Conservation (phyloP, 2,888 invertebrate genomes). For the Philonicus albiceps region DNA sequence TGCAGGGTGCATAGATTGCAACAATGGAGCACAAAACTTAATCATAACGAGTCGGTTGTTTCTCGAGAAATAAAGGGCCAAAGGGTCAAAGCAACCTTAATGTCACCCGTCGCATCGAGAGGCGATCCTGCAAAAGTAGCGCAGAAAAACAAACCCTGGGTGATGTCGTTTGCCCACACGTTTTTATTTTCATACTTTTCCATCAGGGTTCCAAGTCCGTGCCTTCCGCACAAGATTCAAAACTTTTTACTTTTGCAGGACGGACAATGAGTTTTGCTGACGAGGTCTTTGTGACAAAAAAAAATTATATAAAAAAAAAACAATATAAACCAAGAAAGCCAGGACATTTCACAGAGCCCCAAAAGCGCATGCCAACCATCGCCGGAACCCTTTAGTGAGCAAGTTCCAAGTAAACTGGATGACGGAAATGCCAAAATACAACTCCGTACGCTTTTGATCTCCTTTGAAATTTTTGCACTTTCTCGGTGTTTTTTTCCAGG, state of each 20-base stretch:
- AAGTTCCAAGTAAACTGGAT: not conserved
- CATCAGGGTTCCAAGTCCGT: not conserved
- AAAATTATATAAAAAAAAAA: not conserved
- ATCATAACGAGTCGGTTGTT: conserved; percentile 15
- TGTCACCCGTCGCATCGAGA: not conserved
- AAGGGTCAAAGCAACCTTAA: conserved; percentile 7
- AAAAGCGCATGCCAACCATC: not conserved
- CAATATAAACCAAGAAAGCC: not conserved
- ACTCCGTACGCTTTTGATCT: not conserved
- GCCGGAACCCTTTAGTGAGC: not conserved
- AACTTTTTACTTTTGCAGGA: not conserved
- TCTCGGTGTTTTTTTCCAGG: not conserved
- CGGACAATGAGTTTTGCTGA: conserved; percentile 15
- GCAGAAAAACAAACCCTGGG: not conserved
- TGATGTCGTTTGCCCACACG: not conserved
- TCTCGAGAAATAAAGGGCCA: not conserved
- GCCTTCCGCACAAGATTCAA: not conserved
- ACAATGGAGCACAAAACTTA: conserved; percentile 13
- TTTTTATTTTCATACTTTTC: not conserved
- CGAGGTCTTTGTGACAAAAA: not conserved
- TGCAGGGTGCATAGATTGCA: not conserved
- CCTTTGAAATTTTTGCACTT: not conserved
- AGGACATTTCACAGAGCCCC: not conserved
- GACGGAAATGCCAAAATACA: not conserved
- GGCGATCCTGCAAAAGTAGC: not conserved